Percentiles rank a stretch among this genome's conserved stretches.
phyloP scores from a whole-genome alignment of 2,888 invertebrate genomes.

The Ophion obscuratus region DNA sequence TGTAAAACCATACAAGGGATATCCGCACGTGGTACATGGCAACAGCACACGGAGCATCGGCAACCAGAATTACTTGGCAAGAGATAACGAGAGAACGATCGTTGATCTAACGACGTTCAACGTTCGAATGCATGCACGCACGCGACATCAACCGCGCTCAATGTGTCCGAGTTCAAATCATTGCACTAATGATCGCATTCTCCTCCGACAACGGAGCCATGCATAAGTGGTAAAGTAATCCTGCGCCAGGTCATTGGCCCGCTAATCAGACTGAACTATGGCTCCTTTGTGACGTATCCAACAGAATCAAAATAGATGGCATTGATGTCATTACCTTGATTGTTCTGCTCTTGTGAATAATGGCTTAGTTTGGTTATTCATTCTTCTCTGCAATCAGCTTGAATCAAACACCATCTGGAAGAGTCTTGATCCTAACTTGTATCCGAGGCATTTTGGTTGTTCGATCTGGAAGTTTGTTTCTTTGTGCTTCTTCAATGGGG shows the following conservation, averaged over 20 bases:
- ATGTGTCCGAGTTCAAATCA: slow-evolving; percentile 25
- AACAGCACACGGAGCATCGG: slow-evolving; percentile 35
- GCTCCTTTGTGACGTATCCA: background rate
- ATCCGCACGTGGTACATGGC: slow-evolving; percentile 16
- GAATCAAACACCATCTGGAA: background rate
- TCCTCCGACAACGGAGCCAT: slow-evolving; percentile 1
- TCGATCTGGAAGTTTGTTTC: background rate
- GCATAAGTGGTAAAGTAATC: slow-evolving; percentile 4
- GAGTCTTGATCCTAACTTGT: background rate
- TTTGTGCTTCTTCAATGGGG: background rate
- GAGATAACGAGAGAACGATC: slow-evolving; percentile 69
- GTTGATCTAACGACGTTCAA: slow-evolving; percentile 63
- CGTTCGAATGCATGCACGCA: slow-evolving; percentile 21
- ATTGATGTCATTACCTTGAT: background rate
- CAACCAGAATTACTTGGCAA: slow-evolving; percentile 61
- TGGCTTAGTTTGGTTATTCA: background rate
- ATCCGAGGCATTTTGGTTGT: background rate
- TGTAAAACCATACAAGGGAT: slow-evolving; percentile 37
- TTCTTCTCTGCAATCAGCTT: background rate
- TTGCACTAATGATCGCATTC: slow-evolving; percentile 53
- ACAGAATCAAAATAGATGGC: background rate
- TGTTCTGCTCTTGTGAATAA: background rate
- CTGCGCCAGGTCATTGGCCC: slow-evolving; percentile 20
- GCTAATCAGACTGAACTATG: background rate
- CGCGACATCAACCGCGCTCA: slow-evolving; percentile 42